These are phyloP conservation scores for Chaunax sp. DNA, from an alignment of 2,797 vertebrate species.

Conservation along the genomic window DNA sequence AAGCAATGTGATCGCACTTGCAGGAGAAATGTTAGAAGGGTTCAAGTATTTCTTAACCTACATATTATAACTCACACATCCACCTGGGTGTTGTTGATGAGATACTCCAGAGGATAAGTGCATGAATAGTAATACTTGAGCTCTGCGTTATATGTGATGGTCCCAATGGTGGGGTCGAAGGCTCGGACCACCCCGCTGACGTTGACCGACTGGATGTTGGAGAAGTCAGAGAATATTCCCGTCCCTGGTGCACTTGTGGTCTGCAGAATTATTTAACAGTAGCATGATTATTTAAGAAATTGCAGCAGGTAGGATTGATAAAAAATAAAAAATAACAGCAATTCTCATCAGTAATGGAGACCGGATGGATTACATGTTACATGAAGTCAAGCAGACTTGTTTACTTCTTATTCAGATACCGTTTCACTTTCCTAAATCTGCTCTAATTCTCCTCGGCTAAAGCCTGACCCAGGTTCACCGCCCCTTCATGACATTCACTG, in stretches of 20 bases:
- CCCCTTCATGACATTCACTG: neutral
- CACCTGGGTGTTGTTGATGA: constrained; percentile 82
- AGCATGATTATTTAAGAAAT: constrained; percentile 36
- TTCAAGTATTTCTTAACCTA: neutral
- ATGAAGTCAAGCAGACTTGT: constrained; percentile 33
- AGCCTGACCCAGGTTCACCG: neutral
- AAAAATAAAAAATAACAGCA: constrained; percentile 23
- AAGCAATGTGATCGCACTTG: neutral
- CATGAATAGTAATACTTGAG: constrained; percentile 84
- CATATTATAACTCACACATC: constrained; percentile 73
- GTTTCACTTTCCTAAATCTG: constrained; percentile 8
- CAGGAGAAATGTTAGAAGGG: neutral
- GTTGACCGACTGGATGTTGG: constrained; percentile 79
- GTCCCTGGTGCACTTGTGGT: constrained; percentile 69
- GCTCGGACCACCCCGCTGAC: constrained; percentile 78
- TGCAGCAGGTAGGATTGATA: constrained; percentile 30
- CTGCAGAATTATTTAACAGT: constrained; percentile 61
- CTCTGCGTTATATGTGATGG: constrained; percentile 80
- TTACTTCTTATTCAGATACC: neutral
- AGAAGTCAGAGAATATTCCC: constrained; percentile 80
- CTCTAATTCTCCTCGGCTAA: constrained; percentile 5
- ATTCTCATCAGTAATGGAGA: constrained; percentile 13
- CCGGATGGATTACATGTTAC: constrained; percentile 11
- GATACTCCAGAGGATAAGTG: constrained; percentile 81
- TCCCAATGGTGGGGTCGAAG: constrained; percentile 73